Percentiles rank a stretch among this genome's conserved stretches.
Evolutionary conservation across 1,140 invertebrate genomes (phyloP).

Genomic region (Caenorhabditis elegans): DNA sequence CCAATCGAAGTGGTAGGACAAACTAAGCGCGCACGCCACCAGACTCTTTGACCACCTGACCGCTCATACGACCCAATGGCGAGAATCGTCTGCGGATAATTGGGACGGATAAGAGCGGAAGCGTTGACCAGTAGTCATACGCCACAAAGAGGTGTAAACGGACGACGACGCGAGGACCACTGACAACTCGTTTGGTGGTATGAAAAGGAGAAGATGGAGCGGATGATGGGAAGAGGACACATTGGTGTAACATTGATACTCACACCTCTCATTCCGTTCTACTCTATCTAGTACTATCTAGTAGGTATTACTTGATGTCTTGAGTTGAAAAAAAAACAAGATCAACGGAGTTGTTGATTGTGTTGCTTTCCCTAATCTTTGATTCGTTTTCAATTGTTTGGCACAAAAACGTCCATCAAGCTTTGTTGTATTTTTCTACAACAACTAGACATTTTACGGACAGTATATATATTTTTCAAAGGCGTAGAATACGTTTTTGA

Average conservation of each 20-base stretch:
- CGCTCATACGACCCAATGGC: not conserved
- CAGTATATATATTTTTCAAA: no score
- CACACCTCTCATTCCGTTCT: conserved; percentile 8
- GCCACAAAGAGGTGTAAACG: conserved; percentile 32
- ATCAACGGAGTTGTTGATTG: not conserved
- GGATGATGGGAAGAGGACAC: not conserved
- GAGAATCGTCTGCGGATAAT: no score
- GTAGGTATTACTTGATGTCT: not conserved
- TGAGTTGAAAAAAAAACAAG: not conserved
- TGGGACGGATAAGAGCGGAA: not conserved
- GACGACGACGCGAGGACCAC: not conserved
- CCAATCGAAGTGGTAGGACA: not conserved
- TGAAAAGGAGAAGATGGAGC: not conserved
- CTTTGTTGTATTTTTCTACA: no score
- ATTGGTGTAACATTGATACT: conserved; percentile 21
- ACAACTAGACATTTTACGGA: no score
- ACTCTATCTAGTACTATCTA: not conserved
- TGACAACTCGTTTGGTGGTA: conserved; percentile 31
- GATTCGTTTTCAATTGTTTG: not conserved
- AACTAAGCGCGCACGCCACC: conserved; percentile 4
- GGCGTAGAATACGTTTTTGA: no score
- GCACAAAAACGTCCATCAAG: no score
- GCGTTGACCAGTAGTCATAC: not conserved
- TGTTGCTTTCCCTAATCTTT: not conserved
- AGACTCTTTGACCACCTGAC: not conserved